Conservation (phyloP, 2,888 invertebrate species). For the Seladonia tumulorum region DNA sequence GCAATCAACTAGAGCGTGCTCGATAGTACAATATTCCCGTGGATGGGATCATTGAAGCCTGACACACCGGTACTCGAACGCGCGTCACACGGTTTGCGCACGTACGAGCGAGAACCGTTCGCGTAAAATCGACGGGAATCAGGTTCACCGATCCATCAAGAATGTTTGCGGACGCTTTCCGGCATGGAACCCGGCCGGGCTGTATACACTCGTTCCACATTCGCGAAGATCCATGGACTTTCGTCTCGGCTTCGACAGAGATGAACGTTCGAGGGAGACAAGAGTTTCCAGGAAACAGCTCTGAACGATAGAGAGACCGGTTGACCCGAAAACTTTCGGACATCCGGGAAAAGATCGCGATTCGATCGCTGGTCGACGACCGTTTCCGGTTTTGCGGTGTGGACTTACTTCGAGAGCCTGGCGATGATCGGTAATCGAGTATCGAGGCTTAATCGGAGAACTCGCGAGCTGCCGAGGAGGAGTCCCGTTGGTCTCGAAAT, state of each 20-base stretch:
- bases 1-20: conserved; percentile 70
- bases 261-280: neutral
- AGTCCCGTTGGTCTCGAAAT: conserved; percentile 52
- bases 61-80: conserved; percentile 48
- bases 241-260: neutral
- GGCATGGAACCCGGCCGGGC: neutral
- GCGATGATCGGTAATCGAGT: neutral
- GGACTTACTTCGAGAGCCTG: conserved; percentile 29
- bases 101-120: neutral
- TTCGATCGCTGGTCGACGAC: neutral
- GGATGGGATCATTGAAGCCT: conserved; percentile 59
- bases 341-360: neutral
- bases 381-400: neutral
- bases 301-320: neutral
- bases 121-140: neutral
- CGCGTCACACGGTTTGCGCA: conserved; percentile 5
- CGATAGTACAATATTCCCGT: conserved; percentile 47
- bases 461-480: conserved; percentile 31
- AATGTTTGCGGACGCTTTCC: neutral
- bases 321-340: neutral
- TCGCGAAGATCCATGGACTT: neutral
- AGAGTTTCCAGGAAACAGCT: neutral
- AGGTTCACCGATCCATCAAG: conserved; percentile 1
- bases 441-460: conserved; percentile 24
- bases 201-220: neutral